Percentiles rank a stretch among this genome's conserved stretches.
These are phyloP conservation scores for Dasysyrphus albostriatus DNA, from an alignment of 2,888 invertebrate species.

Conservation along the genomic window DNA sequence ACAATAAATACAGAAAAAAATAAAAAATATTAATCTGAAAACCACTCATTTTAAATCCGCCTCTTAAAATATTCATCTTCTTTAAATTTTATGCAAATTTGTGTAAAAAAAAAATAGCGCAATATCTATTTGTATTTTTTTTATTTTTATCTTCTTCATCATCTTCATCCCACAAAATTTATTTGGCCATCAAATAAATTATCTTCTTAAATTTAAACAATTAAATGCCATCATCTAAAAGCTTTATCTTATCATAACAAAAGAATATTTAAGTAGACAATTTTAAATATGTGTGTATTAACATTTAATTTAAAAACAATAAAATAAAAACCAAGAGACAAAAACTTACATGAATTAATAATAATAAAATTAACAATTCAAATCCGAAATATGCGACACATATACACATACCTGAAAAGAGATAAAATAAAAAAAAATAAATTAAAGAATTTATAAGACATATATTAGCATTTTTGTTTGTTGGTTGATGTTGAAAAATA, in stretches of 20 bases:
- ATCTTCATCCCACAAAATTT: conserved; percentile 8
- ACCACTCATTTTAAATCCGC: conserved; percentile 37
- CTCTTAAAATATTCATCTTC: conserved; percentile 15
- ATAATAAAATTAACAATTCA: conserved; percentile 65
- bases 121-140: conserved; percentile 46
- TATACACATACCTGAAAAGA: conserved; percentile 75
- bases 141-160: not conserved
- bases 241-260: conserved; percentile 61
- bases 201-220: conserved; percentile 57
- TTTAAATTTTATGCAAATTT: not conserved
- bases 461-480: conserved; percentile 63
- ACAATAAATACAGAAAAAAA: not conserved
- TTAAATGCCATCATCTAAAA: conserved; percentile 47
- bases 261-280: conserved; percentile 21
- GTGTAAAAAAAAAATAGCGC: conserved; percentile 26
- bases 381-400: conserved; percentile 58
- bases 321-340: not conserved
- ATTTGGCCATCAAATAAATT: conserved; percentile 40
- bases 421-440: conserved; percentile 41
- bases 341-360: conserved; percentile 62
- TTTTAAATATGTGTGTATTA: conserved; percentile 9
- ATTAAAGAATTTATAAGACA: conserved; percentile 59
- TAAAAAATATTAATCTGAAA: conserved; percentile 3
- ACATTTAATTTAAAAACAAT: conserved; percentile 9
- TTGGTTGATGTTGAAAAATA: conserved; percentile 29